These are phyloP conservation scores for Cherax quadricarinatus DNA, from an alignment of 1,140 invertebrate genomes.

Conservation along the genomic window DNA sequence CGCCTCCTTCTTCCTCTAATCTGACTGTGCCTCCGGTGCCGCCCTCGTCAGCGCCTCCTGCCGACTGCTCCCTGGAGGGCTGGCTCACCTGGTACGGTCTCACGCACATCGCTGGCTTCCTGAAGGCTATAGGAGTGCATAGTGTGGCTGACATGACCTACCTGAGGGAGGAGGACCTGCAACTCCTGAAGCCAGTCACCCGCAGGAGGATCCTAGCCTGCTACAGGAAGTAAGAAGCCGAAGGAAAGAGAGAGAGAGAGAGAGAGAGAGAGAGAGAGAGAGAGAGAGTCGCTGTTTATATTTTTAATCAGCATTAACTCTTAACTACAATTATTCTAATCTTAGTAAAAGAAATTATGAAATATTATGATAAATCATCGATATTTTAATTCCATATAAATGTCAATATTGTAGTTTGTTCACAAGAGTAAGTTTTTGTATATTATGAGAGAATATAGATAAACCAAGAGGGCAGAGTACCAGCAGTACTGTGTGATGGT, in stretches of 20 bases:
- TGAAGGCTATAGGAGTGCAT: slow-evolving; percentile 41
- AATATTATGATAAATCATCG: no score
- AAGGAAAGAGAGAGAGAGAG: background rate
- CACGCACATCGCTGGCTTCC: slow-evolving; percentile 51
- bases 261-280: background rate
- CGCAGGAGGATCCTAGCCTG: slow-evolving; percentile 50
- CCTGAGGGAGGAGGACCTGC: slow-evolving; percentile 54
- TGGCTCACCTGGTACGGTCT: slow-evolving; percentile 61
- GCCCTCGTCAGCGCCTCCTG: slow-evolving; percentile 42
- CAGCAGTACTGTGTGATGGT: no score
- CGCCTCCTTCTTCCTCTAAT: background rate
- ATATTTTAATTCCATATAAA: no score
- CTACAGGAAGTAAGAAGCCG: slow-evolving; percentile 14
- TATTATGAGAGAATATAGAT: no score
- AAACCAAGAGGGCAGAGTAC: no score
- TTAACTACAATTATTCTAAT: no score
- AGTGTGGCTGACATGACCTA: slow-evolving; percentile 43
- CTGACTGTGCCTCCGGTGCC: background rate
- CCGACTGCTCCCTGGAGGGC: slow-evolving; percentile 50
- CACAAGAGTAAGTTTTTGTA: no score
- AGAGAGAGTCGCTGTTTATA: background rate
- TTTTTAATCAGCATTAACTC: no score
- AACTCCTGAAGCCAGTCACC: slow-evolving; percentile 53
- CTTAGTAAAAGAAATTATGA: no score
- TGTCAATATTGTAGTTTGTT: no score